Base-by-base conservation (phyloP, 2,797 vertebrate genomes). In the Pseudomugil tenellus region DNA sequence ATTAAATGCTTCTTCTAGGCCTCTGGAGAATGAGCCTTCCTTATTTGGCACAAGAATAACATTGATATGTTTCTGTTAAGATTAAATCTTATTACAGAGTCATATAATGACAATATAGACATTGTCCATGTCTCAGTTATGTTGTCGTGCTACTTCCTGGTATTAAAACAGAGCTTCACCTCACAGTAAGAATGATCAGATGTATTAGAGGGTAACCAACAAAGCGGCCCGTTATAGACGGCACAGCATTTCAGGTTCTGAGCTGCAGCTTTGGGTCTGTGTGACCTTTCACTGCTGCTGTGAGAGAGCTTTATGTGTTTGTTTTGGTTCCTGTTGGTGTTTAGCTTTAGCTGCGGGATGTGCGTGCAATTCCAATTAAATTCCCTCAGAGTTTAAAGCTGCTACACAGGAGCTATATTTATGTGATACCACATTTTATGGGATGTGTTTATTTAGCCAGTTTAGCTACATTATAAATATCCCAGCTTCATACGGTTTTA, bases 401-500 rank as follows among this genome's bases (percentile, higher is more conserved):
- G 78, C 68, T 63, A 72, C 79, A 43, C 79, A 80, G 48, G 72
- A 46, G 70, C 71, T 69, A 55, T 80, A 81, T 87, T 91, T 90
- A 75, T 55, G 56, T 77, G 59, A 39, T 2, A 3, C 70, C 77
- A 72, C 76, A 64, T 81, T 87, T 85, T 65, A 87, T 79, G 66
- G 25, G 39, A 52, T 39, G 51, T 74, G 74, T 92, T 91, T 88
- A 59, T 84, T 80, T 85, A 74, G 48, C 76, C 56, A 43, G 54
- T 91, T 87, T 68, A 46, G 70, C 69, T 49, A 64, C 9, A 56
- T 81, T 90, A 79, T 84, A 91, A 91, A 91, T 91, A 86, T 70
- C 77, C 80, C 64, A 51, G 59, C 69, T 58, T 71, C n/a, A 82
- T 74, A 72, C 64, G 1, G 29, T 77, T 76, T 85, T 75, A 43